Evolutionary conservation across 1,140 invertebrate genomes (phyloP).

Genomic region (Tetragnatha versicolor): DNA sequence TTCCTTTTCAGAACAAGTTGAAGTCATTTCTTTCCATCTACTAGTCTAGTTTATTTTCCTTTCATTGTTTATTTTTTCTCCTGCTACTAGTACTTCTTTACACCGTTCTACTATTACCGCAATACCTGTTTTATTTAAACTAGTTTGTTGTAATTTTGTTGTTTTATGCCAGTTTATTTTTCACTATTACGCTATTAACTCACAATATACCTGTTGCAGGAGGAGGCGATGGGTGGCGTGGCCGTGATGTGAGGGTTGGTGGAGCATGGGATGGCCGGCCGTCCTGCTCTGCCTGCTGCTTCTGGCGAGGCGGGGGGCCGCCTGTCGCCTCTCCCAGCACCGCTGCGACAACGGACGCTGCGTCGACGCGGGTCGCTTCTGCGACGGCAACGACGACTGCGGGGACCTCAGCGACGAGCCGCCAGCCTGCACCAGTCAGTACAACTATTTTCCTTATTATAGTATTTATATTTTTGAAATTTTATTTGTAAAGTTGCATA

Average conservation of each 20-base stretch:
- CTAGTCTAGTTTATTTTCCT: too few relatives aligned
- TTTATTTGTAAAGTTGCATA: too few relatives aligned
- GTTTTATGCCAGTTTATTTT: too few relatives aligned
- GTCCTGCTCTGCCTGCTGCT: slow-evolving; percentile 33
- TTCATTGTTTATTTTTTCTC: too few relatives aligned
- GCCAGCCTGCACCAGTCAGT: slow-evolving; percentile 86
- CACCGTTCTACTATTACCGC: too few relatives aligned
- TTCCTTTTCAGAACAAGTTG: too few relatives aligned
- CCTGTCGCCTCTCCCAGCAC: slow-evolving; percentile 80
- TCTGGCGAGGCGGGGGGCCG: slow-evolving; percentile 28
- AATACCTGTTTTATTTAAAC: too few relatives aligned
- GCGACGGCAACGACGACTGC: slow-evolving; percentile 84
- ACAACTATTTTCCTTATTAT: not conserved
- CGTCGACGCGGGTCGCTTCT: slow-evolving; percentile 80
- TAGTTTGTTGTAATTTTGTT: too few relatives aligned
- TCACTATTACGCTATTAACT: too few relatives aligned
- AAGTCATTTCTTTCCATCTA: too few relatives aligned
- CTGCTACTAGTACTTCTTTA: too few relatives aligned
- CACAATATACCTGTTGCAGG: not conserved
- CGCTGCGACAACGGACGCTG: slow-evolving; percentile 80
- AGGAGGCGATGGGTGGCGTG: not conserved
- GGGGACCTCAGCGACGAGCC: slow-evolving; percentile 85
- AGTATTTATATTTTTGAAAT: too few relatives aligned
- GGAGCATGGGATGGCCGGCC: slow-evolving; percentile 50
- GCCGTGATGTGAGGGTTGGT: not conserved